Percentiles rank a stretch among this genome's conserved stretches.
These are phyloP conservation scores for Autographa gamma DNA, from an alignment of 2,888 invertebrate species.

Conservation along the genomic window DNA sequence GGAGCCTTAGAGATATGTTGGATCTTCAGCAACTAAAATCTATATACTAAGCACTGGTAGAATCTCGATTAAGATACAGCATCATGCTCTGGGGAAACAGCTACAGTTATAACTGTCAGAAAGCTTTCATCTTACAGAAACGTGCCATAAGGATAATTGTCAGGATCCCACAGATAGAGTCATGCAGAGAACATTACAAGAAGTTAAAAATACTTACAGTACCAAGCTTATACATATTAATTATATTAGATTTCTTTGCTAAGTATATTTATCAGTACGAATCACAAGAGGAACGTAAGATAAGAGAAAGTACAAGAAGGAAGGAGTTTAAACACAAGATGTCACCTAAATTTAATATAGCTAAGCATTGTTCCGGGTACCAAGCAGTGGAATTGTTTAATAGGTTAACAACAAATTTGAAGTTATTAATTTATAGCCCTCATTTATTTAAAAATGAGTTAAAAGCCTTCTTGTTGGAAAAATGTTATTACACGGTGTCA, in stretches of 20 bases:
- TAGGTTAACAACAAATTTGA: too few relatives aligned
- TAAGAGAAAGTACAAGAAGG: background rate
- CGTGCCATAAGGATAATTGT: background rate
- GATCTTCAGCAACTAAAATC: background rate
- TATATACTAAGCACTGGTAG: background rate
- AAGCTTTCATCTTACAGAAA: background rate
- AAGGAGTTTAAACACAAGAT: background rate
- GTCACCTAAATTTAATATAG: background rate
- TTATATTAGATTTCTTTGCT: background rate
- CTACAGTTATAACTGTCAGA: background rate
- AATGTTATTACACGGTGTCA: too few relatives aligned
- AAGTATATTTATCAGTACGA: background rate
- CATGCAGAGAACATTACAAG: background rate
- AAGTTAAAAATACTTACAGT: background rate
- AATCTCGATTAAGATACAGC: background rate
- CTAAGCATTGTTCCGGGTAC: background rate
- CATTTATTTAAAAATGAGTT: too few relatives aligned
- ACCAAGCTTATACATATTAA: background rate
- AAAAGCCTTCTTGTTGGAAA: too few relatives aligned
- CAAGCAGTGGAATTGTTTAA: background rate
- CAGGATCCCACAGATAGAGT: background rate
- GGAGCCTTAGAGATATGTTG: conserved; percentile 3
- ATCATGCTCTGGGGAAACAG: background rate
- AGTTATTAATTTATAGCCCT: too few relatives aligned
- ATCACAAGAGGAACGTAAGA: background rate